Evolutionary conservation across 1,140 invertebrate species (phyloP).

Genomic region (Drosophila kohkoa): DNA sequence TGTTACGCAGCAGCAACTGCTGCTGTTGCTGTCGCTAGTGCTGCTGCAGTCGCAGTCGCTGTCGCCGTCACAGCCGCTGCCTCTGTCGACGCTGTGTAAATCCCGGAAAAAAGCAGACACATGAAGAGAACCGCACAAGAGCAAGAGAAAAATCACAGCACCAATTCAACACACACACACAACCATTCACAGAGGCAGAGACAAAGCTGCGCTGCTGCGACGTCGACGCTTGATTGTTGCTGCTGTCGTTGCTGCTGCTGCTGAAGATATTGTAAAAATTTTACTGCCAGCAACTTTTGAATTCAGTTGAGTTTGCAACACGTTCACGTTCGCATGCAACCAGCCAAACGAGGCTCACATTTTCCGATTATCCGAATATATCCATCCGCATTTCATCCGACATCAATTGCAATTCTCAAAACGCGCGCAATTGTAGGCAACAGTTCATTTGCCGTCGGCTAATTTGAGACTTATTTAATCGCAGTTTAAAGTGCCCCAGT

Average conservation of each 20-base stretch:
- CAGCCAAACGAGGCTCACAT: conserved; percentile 15
- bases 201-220: conserved; percentile 50
- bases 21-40: conserved; percentile 21
- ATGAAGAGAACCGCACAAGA: conserved; percentile 46
- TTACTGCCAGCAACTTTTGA: conserved; percentile 72
- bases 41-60: conserved; percentile 6
- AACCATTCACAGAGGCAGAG: conserved; percentile 24
- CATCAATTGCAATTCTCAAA: conserved; percentile 25
- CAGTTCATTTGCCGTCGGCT: conserved; percentile 54
- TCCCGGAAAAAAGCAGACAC: conserved; percentile 47
- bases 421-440: conserved; percentile 63
- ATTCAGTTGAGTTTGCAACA: conserved; percentile 78
- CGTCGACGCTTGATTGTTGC: conserved; percentile 31
- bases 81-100: conserved; percentile 38
- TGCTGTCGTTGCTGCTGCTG: conserved; percentile 33
- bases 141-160: conserved; percentile 75
- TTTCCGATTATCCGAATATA: conserved; percentile 8
- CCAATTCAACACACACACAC: conserved; percentile 40
- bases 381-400: conserved; percentile 7
- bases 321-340: conserved; percentile 65
- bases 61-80: conserved; percentile 8
- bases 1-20: conserved; percentile 49
- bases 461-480: not conserved
- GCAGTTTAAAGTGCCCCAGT: not conserved
- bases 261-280: conserved; percentile 76